Conservation (phyloP, 2,888 invertebrate genomes). For the Hydrotaea diabolus region DNA sequence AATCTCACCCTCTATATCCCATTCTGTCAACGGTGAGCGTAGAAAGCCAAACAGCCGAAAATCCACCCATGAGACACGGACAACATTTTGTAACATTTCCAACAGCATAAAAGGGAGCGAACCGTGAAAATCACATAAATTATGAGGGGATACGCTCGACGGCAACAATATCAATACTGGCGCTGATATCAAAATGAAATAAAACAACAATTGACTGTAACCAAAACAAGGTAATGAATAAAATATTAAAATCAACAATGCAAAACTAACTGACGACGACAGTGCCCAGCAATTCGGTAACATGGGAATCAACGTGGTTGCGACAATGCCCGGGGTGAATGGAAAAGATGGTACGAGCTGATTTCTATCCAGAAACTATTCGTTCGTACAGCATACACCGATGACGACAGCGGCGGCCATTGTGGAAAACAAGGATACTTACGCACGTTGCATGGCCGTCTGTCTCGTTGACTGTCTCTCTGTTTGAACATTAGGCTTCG, state of each 20-base stretch:
- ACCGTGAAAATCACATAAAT: slow-evolving; percentile 65
- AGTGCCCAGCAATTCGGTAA: not conserved
- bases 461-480: too few species aligned
- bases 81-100: not conserved
- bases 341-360: slow-evolving; percentile 62
- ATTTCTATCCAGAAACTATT: slow-evolving; percentile 35
- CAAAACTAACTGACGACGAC: not conserved
- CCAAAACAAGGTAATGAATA: slow-evolving; percentile 65
- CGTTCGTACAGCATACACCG: not conserved
- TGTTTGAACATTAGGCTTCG: not conserved
- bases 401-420: slow-evolving; percentile 49
- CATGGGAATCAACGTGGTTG: too few species aligned
- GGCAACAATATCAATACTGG: slow-evolving; percentile 47
- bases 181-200: slow-evolving; percentile 56
- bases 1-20: slow-evolving; percentile 60
- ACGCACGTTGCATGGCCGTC: not conserved
- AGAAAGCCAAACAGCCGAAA: not conserved
- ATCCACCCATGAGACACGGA: not conserved
- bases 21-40: not conserved
- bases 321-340: not conserved
- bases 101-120: slow-evolving; percentile 43
- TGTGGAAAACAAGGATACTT: slow-evolving; percentile 51
- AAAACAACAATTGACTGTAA: slow-evolving; percentile 50
- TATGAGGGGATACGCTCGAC: slow-evolving; percentile 54
- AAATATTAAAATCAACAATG: slow-evolving; percentile 45